Conservation (phyloP, 2,113 vertebrate genomes). For the Kobus ellipsiprymnus region DNA sequence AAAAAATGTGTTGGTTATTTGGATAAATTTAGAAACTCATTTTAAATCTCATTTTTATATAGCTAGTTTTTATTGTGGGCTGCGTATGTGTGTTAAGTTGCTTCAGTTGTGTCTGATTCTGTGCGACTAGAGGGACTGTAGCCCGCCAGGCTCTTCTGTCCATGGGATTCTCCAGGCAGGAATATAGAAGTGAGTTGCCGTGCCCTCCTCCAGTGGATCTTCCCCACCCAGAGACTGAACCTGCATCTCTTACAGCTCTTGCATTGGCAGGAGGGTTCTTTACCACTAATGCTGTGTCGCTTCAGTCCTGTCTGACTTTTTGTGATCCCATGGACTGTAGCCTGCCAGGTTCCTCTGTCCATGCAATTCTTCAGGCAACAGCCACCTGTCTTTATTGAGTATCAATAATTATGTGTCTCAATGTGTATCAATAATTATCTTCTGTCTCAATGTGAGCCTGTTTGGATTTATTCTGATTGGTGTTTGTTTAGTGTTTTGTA, state of each 20-base stretch:
- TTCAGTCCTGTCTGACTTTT: not conserved
- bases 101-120: not conserved
- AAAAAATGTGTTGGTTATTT: not conserved
- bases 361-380: not conserved
- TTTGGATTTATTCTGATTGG: not conserved
- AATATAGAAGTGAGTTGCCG: not conserved
- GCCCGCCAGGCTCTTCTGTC: not conserved
- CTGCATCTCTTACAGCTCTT: not conserved
- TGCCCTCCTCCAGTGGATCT: not conserved
- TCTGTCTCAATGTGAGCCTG: not conserved
- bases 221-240: not conserved
- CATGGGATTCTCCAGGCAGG: not conserved
- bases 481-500: not conserved
- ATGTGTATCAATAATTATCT: not conserved
- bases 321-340: not conserved
- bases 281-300: not conserved
- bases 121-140: not conserved
- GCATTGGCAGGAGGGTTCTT: not conserved
- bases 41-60: not conserved
- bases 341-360: not conserved
- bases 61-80: not conserved
- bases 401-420: not conserved
- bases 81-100: not conserved
- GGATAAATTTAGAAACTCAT: not conserved
- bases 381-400: not conserved